Evolutionary conservation across 2,113 vertebrate species (phyloP), one percentile per base, ranked within the genome.

Genomic region (Agapornis roseicollis): DNA sequence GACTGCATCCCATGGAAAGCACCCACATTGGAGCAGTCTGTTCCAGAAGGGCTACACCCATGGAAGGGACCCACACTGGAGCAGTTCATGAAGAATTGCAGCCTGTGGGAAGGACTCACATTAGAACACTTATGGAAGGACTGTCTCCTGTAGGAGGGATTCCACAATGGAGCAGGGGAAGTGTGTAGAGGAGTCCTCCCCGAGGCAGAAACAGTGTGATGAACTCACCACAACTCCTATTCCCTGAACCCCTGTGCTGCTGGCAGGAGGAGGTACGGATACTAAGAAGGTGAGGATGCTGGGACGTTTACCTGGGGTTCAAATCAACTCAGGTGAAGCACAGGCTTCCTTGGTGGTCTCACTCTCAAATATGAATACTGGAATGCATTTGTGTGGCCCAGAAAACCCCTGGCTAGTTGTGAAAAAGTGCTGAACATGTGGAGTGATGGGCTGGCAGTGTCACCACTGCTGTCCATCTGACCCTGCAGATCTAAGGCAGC

Each of bases 361-460:
- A 2, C 29, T 74, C 66, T 64, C 69, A 79, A 85, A 82, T 65
- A 47, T 11, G 46, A 63, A 80, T 18, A 41, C 69, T 1, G 1
- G 94, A 88, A 80, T 80, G 28, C 19, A 9, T 29, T 69, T 73
- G 41, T 55, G 71, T 88, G 79, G 22, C 76, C 44, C 10, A 5
- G 39, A 0, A 2, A 74, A 94, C 84, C 89, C 65, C 88, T 66
- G 49, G 28, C 76, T 87, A 61, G 6, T 27, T 90, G 44, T 85
- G 72, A 85, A 50, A 93, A 95, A 85, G 79, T n/a, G 37, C 81
- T 77, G 81, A 65, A n/a, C 74, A 76, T 89, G 37, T n/a, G 58
- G 66, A 90, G 53, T 80, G 79, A 88, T 81, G 91, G 71, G 70
- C 19, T 0, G 1, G 44, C 6, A 0, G 74, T 52, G 79, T 82